Percentiles rank a stretch among this genome's conserved stretches.
Conservation (phyloP, 2,888 invertebrate genomes). For the Andrena minutula region DNA sequence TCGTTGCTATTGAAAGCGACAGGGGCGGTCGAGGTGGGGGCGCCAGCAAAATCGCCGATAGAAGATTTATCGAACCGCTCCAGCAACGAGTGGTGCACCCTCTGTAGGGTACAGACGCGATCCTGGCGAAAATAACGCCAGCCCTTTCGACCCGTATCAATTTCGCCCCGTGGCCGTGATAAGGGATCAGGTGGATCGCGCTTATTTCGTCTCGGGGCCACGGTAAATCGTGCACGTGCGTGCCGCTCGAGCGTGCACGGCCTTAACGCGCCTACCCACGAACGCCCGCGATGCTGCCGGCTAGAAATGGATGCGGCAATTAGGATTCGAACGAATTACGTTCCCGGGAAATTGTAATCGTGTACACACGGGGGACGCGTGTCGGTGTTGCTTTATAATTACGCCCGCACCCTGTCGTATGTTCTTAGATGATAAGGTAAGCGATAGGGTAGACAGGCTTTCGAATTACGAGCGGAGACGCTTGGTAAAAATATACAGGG, state of each 20-base stretch:
- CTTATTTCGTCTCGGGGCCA: constrained; percentile 55
- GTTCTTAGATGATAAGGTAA: background rate
- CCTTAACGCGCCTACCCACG: constrained; percentile 41
- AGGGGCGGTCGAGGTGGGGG: background rate
- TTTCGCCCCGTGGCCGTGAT: constrained; percentile 47
- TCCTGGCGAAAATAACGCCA: constrained; percentile 55
- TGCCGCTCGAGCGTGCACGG: constrained; percentile 31
- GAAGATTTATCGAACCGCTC: constrained; percentile 58
- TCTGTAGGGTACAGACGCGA: constrained; percentile 23
- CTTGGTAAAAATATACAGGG: background rate
- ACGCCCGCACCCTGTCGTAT: background rate
- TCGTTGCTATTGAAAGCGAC: constrained; percentile 11
- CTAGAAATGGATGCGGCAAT: constrained; percentile 61
- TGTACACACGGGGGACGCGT: background rate
- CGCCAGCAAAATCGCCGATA: constrained; percentile 18
- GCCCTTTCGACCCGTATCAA: constrained; percentile 63
- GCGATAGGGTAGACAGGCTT: background rate
- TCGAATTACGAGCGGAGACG: background rate
- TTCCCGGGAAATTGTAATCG: constrained; percentile 35
- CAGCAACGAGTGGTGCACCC: constrained; percentile 11
- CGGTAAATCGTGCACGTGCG: constrained; percentile 47
- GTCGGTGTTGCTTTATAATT: constrained; percentile 11
- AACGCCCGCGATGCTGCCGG: constrained; percentile 33
- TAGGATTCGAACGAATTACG: constrained; percentile 55
- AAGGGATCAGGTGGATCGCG: constrained; percentile 64